Evolutionary conservation across 2,113 vertebrate species (phyloP).

Genomic region (Oncorhynchus masou): DNA sequence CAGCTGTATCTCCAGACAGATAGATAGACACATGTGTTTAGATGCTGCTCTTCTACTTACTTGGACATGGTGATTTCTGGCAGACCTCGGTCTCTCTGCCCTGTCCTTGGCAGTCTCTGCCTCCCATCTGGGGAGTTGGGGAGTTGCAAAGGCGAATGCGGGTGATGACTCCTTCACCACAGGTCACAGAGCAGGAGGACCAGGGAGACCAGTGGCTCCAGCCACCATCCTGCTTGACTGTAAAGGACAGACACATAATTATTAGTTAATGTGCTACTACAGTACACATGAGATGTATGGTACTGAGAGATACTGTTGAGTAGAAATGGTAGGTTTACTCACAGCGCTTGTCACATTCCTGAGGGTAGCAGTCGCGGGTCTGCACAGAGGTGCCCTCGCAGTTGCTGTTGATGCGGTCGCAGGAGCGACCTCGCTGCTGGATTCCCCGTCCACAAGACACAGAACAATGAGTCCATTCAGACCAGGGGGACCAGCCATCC

Average conservation of each 20-base stretch:
- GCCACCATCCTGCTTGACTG: constrained; percentile 95
- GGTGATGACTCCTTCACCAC: constrained; percentile 89
- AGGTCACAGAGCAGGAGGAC: constrained; percentile 96
- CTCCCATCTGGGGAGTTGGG: constrained; percentile 94
- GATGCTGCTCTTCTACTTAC: constrained; percentile 71
- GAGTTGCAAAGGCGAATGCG: constrained; percentile 98
- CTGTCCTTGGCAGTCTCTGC: constrained; percentile 87
- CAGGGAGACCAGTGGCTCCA: constrained; percentile 99
- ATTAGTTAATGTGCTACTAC: constrained; percentile 1
- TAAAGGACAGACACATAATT: constrained; percentile 16
- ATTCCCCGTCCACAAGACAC: constrained; percentile 92
- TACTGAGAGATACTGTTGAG: not conserved
- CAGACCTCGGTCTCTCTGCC: constrained; percentile 91
- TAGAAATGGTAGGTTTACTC: constrained; percentile 59
- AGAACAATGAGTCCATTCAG: constrained; percentile 96
- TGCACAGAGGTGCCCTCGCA: constrained; percentile 97
- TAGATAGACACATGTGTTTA: not conserved
- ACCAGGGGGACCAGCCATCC: constrained; percentile 97
- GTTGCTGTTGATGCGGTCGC: constrained; percentile 94
- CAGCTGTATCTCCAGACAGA: not conserved
- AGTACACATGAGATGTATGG: not conserved
- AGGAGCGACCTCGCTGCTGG: constrained; percentile 96
- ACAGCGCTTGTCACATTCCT: constrained; percentile 98
- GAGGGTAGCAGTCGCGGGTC: constrained; percentile 93
- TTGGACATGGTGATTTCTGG: constrained; percentile 84